A percentile compares a stretch with the other conserved stretches of the same genome.
These are phyloP conservation scores for Eubasilissa splendida DNA, from an alignment of 2,888 invertebrate species.

Conservation along the genomic window DNA sequence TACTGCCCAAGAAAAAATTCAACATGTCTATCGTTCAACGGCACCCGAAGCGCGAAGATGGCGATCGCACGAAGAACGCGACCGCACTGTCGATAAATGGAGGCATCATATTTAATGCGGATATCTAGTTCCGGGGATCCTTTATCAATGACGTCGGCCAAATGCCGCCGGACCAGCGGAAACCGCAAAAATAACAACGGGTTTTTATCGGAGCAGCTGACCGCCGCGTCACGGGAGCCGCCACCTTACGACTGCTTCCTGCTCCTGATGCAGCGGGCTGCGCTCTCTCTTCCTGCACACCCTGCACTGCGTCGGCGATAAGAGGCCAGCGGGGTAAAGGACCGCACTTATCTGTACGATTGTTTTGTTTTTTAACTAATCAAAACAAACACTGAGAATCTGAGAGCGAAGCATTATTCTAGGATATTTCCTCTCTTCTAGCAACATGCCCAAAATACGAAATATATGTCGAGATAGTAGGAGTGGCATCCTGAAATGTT, in stretches of 20 bases:
- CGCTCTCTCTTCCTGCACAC: neutral
- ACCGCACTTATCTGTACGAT: neutral
- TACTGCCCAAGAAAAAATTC: conserved; percentile 49
- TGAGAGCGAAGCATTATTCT: no score
- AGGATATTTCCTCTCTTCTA: no score
- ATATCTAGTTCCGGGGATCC: conserved; percentile 37
- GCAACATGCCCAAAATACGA: no score
- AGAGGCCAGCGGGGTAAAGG: conserved; percentile 5
- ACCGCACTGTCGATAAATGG: conserved; percentile 6
- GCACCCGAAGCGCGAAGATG: neutral
- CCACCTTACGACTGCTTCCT: conserved; percentile 34
- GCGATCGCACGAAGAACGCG: conserved; percentile 13
- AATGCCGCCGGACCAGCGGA: conserved; percentile 26
- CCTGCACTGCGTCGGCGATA: conserved; percentile 3
- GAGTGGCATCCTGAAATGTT: no score
- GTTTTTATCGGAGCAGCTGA: conserved; percentile 24
- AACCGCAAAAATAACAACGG: conserved; percentile 40
- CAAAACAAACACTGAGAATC: neutral
- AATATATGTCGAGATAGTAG: no score
- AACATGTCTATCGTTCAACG: conserved; percentile 37
- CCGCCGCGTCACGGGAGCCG: conserved; percentile 17
- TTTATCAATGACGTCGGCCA: conserved; percentile 43
- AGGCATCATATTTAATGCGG: conserved; percentile 13
- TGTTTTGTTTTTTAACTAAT: neutral
- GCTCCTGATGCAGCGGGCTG: neutral